These are phyloP conservation scores for Cancer borealis DNA, from an alignment of 2,888 invertebrate species.

Conservation along the genomic window DNA sequence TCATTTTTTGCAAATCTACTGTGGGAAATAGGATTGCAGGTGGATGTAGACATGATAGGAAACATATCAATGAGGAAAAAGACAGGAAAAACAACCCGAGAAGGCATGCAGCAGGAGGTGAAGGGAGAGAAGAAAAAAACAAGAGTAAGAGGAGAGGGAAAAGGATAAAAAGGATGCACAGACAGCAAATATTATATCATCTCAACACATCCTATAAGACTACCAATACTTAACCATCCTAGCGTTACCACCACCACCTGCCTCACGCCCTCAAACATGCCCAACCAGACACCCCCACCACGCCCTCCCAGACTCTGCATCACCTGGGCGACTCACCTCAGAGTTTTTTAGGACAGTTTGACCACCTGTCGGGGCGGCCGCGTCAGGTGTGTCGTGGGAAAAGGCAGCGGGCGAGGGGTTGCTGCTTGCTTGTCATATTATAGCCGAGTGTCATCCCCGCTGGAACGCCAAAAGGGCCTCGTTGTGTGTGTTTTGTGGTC, in stretches of 20 bases:
- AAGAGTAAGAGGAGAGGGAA: not conserved
- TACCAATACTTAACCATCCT: not conserved
- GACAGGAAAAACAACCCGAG: not conserved
- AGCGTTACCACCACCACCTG: not conserved
- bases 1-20: not conserved
- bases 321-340: not conserved
- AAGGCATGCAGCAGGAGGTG: not conserved
- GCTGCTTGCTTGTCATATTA: conserved; percentile 37
- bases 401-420: conserved; percentile 33
- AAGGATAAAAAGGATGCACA: not conserved
- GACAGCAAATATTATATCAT: not conserved
- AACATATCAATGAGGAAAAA: not conserved
- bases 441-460: not conserved
- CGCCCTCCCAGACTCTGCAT: not conserved
- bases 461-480: not conserved
- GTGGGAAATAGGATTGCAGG: not conserved
- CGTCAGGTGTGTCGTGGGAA: conserved; percentile 36
- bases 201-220: not conserved
- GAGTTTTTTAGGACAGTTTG: not conserved
- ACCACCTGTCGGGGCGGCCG: conserved; percentile 28
- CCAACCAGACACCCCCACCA: not conserved
- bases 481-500: not conserved
- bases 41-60: not conserved
- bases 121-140: not conserved
- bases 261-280: not conserved